Evolutionary conservation across 2,888 invertebrate genomes (phyloP).

Genomic region (Ametastegia equiseti): DNA sequence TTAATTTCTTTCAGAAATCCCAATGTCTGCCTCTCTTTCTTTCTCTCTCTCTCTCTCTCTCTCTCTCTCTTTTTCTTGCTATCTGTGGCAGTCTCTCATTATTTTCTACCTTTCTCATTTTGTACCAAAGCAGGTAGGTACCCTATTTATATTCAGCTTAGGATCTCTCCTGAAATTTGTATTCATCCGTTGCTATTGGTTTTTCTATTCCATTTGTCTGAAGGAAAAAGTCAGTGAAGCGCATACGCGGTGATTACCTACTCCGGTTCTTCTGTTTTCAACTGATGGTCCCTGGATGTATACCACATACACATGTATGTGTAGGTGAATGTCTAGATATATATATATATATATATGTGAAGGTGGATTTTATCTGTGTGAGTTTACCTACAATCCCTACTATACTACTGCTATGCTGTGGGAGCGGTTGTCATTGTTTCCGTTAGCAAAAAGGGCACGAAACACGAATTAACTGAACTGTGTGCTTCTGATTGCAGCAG

Average conservation of each 20-base stretch:
- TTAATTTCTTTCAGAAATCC: background rate
- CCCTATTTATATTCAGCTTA: constrained; percentile 46
- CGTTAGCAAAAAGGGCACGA: constrained; percentile 53
- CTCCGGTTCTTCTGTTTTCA: constrained; percentile 53
- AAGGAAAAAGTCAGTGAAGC: constrained; percentile 39
- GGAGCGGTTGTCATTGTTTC: constrained; percentile 10
- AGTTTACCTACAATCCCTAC: background rate
- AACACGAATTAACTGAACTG: constrained; percentile 62
- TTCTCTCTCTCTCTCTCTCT: background rate
- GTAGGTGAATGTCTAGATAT: background rate
- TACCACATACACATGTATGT: background rate
- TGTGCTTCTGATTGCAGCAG: constrained; percentile 59
- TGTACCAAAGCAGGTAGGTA: constrained; percentile 42
- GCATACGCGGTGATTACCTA: constrained; percentile 59
- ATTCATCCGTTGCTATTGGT: constrained; percentile 40
- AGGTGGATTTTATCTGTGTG: background rate
- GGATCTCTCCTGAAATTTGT: constrained; percentile 42
- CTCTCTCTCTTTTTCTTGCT: background rate
- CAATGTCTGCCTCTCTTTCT: too few relatives aligned
- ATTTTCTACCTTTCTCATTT: constrained; percentile 41
- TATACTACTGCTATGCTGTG: background rate
- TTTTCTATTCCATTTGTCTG: constrained; percentile 44
- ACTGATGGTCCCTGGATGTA: constrained; percentile 13
- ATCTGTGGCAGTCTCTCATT: constrained; percentile 26
- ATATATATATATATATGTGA: background rate